Conservation (phyloP, 2,888 invertebrate species). For the Cataglyphis albicans region DNA sequence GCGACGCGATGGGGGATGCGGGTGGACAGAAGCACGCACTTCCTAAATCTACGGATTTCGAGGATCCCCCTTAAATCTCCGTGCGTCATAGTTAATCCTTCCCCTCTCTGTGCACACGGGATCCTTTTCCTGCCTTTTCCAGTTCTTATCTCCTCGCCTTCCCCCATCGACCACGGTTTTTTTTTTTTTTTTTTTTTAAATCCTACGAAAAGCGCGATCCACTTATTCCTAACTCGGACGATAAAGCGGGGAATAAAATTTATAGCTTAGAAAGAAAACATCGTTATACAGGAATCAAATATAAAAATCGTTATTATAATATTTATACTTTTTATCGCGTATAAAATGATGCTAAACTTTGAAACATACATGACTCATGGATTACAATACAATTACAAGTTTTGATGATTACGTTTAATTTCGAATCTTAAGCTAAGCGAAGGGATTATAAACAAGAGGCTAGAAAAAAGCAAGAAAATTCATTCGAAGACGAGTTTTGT, state of each 20-base stretch:
- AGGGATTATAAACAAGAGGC: background rate
- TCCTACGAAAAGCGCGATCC: conserved; percentile 23
- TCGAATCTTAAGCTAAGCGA: background rate
- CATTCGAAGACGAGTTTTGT: background rate
- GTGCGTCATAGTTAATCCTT: conserved; percentile 69
- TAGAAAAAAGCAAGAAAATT: background rate
- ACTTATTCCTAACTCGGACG: conserved; percentile 2
- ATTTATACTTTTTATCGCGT: background rate
- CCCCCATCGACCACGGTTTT: conserved; percentile 39
- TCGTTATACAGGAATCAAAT: background rate
- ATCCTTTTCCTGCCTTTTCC: conserved; percentile 56
- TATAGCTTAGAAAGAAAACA: background rate
- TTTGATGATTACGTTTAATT: background rate
- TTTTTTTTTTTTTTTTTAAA: conserved; percentile 57
- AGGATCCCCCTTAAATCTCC: conserved; percentile 74
- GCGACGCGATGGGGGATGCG: conserved; percentile 49
- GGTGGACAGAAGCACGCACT: conserved; percentile 70
- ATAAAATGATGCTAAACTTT: background rate
- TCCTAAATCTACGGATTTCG: conserved; percentile 74
- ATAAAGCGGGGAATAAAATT: background rate
- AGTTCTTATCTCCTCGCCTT: conserved; percentile 59
- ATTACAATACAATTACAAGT: background rate
- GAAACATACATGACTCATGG: background rate
- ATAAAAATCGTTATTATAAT: background rate
- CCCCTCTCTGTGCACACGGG: conserved; percentile 46